Percentiles rank a stretch among this genome's conserved stretches.
phyloP scores from a whole-genome alignment of 2,113 vertebrate species.

The Tetraodon nigroviridis region DNA sequence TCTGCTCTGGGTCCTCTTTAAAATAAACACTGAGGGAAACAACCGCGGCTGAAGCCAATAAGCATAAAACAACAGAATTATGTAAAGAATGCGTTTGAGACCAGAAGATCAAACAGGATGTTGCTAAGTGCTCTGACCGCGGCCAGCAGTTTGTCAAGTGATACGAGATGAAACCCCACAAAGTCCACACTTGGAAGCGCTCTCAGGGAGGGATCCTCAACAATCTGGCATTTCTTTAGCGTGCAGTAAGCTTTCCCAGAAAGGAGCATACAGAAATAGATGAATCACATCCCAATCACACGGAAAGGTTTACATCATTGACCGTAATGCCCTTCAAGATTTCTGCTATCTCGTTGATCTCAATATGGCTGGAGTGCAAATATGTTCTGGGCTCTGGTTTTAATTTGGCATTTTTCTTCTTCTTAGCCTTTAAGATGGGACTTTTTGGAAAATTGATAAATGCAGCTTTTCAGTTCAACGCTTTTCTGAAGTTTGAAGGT shows the following conservation, averaged over 20 bases:
- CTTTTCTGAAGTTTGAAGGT: neutral
- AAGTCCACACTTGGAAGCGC: conserved; percentile 22
- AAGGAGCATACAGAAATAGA: conserved; percentile 20
- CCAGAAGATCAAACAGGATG: conserved; percentile 57
- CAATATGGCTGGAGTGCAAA: conserved; percentile 1
- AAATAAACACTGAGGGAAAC: conserved; percentile 58
- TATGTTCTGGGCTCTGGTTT: neutral
- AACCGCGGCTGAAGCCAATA: conserved; percentile 44
- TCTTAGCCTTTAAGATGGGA: too few relatives aligned
- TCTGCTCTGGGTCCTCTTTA: conserved; percentile 48
- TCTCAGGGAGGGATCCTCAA: conserved; percentile 16
- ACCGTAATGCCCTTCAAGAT: neutral
- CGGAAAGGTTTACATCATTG: conserved; percentile 15
- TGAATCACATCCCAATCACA: too few relatives aligned
- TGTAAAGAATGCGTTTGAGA: conserved; percentile 57
- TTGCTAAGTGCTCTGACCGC: conserved; percentile 45
- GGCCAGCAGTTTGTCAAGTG: conserved; percentile 36
- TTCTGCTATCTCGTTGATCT: neutral
- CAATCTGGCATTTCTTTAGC: conserved; percentile 16
- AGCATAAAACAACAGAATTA: conserved; percentile 60
- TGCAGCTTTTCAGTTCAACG: too few relatives aligned
- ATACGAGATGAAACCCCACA: conserved; percentile 27
- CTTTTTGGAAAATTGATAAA: too few relatives aligned
- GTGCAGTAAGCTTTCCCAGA: conserved; percentile 9
- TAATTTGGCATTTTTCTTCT: too few relatives aligned